These are phyloP conservation scores for Suricata suricatta DNA, from an alignment of 2,113 vertebrate genomes.

Conservation along the genomic window DNA sequence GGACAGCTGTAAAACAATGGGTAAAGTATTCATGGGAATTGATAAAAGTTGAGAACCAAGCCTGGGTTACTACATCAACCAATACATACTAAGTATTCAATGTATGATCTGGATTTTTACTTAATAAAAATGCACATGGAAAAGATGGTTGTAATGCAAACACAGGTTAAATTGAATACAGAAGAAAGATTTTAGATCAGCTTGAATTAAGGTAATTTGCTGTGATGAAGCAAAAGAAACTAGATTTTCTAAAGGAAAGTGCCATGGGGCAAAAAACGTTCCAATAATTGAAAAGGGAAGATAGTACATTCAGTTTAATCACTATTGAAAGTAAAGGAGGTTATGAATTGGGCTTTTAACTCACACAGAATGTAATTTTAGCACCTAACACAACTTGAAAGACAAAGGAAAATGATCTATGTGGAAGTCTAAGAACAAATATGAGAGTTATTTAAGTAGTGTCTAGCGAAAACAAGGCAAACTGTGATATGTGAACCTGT, in stretches of 20 bases:
- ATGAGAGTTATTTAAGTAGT: conserved; percentile 63
- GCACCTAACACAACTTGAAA: conserved; percentile 59
- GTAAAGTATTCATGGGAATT: neutral
- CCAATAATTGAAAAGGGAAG: conserved; percentile 57
- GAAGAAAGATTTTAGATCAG: neutral
- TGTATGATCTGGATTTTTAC: neutral
- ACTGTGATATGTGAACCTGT: conserved; percentile 62
- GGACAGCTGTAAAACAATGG: neutral
- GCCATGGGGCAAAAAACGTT: neutral
- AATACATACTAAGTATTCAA: neutral
- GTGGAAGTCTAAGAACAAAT: conserved; percentile 56
- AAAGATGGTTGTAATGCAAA: neutral
- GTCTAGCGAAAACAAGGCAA: conserved; percentile 50
- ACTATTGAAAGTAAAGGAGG: conserved; percentile 53
- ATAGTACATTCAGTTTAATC: conserved; percentile 52
- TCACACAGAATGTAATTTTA: conserved; percentile 65
- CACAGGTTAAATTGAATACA: neutral
- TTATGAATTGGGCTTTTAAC: conserved; percentile 75
- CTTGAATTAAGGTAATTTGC: conserved; percentile 25
- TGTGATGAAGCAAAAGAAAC: conserved; percentile 33
- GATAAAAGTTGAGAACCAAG: neutral
- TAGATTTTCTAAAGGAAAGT: conserved; percentile 35
- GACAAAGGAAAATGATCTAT: conserved; percentile 76
- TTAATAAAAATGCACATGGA: neutral
- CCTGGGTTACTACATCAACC: neutral